Evolutionary conservation across 2,888 invertebrate genomes (phyloP).

Genomic region (Apamea anceps): DNA sequence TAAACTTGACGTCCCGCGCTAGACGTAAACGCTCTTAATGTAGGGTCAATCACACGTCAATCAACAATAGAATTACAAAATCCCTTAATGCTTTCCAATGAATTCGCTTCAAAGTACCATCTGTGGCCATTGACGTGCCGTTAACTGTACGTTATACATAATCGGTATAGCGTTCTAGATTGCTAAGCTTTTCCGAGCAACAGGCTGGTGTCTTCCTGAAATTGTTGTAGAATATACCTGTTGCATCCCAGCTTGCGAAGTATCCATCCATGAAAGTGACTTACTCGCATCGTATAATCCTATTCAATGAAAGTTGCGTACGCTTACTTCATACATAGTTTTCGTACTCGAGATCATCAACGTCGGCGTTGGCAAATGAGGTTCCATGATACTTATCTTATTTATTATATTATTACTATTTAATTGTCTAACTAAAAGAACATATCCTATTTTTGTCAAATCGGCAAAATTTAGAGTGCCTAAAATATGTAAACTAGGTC

Average conservation of each 20-base stretch:
- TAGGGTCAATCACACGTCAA: too few species aligned
- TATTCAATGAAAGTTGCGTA: conserved; percentile 1
- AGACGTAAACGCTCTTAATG: too few species aligned
- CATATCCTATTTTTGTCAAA: neutral
- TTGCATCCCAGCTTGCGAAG: conserved; percentile 38
- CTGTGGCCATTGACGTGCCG: neutral
- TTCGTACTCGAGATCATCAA: neutral
- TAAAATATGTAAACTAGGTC: conserved; percentile 4
- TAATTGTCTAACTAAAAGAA: neutral
- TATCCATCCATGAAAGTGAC: conserved; percentile 36
- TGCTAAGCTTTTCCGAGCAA: conserved; percentile 29
- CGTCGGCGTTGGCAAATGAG: neutral
- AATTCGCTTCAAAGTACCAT: neutral
- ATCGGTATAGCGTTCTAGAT: neutral
- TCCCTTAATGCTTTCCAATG: neutral
- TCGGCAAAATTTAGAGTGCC: too few species aligned
- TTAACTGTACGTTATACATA: conserved; percentile 9
- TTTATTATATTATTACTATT: neutral
- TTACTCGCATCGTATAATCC: neutral
- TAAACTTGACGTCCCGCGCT: too few species aligned
- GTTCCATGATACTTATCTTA: neutral
- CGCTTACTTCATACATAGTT: neutral
- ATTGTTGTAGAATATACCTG: conserved; percentile 25
- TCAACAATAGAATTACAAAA: neutral
- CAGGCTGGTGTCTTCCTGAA: conserved; percentile 33